phyloP scores from a whole-genome alignment of 2,797 vertebrate genomes.

The Acanthis flammea region DNA sequence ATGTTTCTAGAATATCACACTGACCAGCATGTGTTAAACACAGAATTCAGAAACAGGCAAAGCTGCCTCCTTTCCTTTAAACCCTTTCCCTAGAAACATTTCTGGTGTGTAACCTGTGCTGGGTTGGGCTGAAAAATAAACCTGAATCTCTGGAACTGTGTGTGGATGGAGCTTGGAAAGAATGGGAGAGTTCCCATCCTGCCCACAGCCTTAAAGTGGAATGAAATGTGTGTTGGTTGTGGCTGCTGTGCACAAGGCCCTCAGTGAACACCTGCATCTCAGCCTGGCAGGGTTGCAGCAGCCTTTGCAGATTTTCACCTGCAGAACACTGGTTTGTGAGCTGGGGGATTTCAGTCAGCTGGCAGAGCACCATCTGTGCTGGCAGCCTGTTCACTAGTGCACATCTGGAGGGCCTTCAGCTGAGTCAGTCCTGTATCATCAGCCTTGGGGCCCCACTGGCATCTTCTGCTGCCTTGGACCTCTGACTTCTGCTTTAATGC shows the following conservation, averaged over 20 bases:
- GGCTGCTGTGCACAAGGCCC: neutral
- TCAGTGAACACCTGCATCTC: neutral
- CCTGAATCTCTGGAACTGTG: neutral
- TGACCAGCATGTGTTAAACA: neutral
- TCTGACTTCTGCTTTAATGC: neutral
- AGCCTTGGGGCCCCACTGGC: accelerated
- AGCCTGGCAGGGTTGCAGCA: neutral
- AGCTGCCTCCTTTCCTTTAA: neutral
- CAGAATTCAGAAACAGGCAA: neutral
- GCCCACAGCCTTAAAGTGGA: neutral
- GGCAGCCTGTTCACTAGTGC: neutral
- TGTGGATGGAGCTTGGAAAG: neutral
- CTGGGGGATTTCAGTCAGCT: neutral
- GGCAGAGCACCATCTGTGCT: neutral
- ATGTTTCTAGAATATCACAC: neutral
- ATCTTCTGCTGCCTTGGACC: neutral
- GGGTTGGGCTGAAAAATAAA: neutral
- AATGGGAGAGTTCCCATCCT: neutral
- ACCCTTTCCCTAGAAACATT: neutral
- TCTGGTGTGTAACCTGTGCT: neutral
- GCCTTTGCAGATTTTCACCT: neutral
- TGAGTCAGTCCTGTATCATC: neutral
- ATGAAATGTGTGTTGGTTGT: neutral
- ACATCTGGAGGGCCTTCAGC: neutral
- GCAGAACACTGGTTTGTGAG: neutral